Evolutionary conservation across 2,888 invertebrate genomes (phyloP).

Genomic region (Cinara cedri): DNA sequence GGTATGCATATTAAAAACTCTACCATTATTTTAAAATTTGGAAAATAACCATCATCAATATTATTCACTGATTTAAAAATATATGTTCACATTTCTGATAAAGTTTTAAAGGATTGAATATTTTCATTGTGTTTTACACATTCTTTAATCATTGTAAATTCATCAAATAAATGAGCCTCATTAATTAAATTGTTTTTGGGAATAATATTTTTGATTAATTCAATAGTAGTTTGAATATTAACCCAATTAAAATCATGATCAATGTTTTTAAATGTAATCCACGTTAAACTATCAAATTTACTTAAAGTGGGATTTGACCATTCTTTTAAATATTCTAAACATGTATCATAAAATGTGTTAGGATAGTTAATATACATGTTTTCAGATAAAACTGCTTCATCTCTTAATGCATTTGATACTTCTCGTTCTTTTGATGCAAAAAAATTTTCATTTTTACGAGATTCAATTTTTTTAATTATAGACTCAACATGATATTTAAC

Average conservation of each 20-base stretch:
- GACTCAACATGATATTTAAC: neutral
- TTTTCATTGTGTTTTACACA: neutral
- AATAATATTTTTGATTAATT: too few species aligned
- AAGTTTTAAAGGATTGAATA: neutral
- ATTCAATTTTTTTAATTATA: neutral
- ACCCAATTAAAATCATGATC: slow-evolving; percentile 10
- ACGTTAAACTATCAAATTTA: slow-evolving; percentile 6
- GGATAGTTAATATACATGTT: neutral
- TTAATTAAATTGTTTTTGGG: too few species aligned
- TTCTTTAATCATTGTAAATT: neutral
- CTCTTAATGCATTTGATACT: slow-evolving; percentile 8
- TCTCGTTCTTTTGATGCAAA: neutral
- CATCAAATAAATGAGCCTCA: too few species aligned
- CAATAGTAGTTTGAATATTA: neutral
- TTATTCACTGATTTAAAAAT: too few species aligned
- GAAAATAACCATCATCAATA: too few species aligned
- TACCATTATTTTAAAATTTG: too few species aligned
- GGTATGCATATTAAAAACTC: too few species aligned
- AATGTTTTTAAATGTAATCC: slow-evolving; percentile 4
- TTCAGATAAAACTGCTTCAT: slow-evolving; percentile 1
- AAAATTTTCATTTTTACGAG: slow-evolving; percentile 3
- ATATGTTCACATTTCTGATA: neutral
- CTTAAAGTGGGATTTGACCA: slow-evolving; percentile 8
- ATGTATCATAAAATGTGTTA: slow-evolving; percentile 1
- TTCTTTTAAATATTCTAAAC: slow-evolving; percentile 6